A percentile compares a stretch with the other conserved stretches of the same genome.
These are phyloP conservation scores for Hecatera dysodea DNA, from an alignment of 2,888 invertebrate genomes.

Conservation along the genomic window DNA sequence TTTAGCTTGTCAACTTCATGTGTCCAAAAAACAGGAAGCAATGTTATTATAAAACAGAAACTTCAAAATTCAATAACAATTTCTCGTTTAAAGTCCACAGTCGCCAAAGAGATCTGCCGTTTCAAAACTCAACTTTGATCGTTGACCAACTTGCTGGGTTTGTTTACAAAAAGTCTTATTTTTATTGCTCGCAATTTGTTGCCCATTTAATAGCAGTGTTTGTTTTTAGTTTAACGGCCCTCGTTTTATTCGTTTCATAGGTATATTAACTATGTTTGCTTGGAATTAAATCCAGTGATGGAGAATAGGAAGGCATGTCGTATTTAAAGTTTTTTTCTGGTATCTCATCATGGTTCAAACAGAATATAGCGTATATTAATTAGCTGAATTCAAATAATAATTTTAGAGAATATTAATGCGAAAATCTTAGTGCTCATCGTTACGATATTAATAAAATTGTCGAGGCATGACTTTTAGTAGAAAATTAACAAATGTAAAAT, in stretches of 20 bases:
- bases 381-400: too few species aligned
- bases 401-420: too few species aligned
- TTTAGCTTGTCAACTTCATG: too few species aligned
- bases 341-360: too few species aligned
- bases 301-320: slow-evolving; percentile 14
- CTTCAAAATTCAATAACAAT: too few species aligned
- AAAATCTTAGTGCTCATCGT: too few species aligned
- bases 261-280: slow-evolving; percentile 24
- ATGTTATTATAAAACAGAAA: too few species aligned
- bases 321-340: slow-evolving; percentile 1
- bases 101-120: slow-evolving; percentile 9
- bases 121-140: slow-evolving; percentile 56
- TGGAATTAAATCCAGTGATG: slow-evolving; percentile 5
- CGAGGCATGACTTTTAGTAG: too few species aligned
- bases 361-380: too few species aligned
- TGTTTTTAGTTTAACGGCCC: slow-evolving; percentile 15
- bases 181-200: slow-evolving; percentile 40
- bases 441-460: too few species aligned
- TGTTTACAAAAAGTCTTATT: slow-evolving; percentile 31
- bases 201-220: slow-evolving; percentile 38
- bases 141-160: slow-evolving; percentile 37
- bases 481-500: too few species aligned
- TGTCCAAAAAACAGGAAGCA: too few species aligned
- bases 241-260: slow-evolving; percentile 31
- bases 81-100: background rate